A percentile compares a stretch with the other conserved stretches of the same genome.
Conservation (phyloP, 2,888 invertebrate genomes). For the Trachelus troglodyta region DNA sequence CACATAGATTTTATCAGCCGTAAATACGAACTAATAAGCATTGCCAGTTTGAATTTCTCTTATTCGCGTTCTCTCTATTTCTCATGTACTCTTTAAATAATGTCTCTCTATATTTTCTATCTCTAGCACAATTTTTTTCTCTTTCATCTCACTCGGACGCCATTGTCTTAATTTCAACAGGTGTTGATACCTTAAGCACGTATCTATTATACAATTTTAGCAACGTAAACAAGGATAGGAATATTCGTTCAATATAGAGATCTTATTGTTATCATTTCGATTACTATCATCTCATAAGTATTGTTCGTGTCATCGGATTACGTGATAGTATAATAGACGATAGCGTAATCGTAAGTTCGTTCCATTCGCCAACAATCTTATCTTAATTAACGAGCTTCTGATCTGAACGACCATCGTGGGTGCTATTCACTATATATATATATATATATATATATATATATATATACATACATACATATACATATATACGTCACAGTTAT, state of each 20-base stretch:
- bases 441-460: neutral
- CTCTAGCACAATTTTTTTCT: neutral
- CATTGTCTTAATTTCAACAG: neutral
- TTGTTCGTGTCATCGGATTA: neutral
- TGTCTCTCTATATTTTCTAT: neutral
- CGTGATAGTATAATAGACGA: neutral
- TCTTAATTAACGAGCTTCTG: neutral
- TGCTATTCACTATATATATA: neutral
- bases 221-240: neutral
- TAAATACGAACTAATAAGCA: neutral
- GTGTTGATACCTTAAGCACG: neutral
- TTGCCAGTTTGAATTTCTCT: neutral
- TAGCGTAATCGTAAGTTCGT: neutral
- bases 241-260: neutral
- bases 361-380: neutral
- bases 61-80: neutral
- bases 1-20: neutral
- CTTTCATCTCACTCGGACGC: neutral
- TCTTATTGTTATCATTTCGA: neutral
- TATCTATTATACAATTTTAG: neutral
- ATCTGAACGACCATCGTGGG: constrained; percentile 1
- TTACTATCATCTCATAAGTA: neutral
- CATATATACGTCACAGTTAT: neutral
- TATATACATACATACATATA: too few relatives aligned
- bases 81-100: neutral